These are phyloP conservation scores for Spea multiplicata DNA, from an alignment of 2,113 vertebrate genomes.

Conservation along the genomic window DNA sequence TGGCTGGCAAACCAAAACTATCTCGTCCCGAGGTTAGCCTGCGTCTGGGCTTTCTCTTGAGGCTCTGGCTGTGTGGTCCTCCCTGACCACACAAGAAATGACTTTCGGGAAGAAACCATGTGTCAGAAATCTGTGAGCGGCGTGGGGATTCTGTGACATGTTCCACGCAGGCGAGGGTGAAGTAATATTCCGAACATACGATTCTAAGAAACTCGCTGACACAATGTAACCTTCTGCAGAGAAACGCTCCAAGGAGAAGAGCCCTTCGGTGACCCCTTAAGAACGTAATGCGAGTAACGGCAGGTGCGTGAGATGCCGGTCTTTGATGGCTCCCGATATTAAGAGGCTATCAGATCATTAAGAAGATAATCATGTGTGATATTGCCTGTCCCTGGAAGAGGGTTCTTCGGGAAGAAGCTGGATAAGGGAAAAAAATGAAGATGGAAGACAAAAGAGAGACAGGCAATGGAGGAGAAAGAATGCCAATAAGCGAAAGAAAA, in stretches of 20 bases:
- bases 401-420: not conserved
- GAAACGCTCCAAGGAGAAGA: not conserved
- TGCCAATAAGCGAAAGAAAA: too few species aligned
- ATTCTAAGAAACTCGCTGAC: not conserved
- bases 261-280: not conserved
- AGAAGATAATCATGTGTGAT: not conserved
- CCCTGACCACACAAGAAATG: not conserved
- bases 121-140: slow-evolving; percentile 14
- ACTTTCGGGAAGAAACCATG: not conserved
- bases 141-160: not conserved
- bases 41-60: not conserved
- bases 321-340: not conserved
- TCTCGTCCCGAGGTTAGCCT: not conserved
- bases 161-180: not conserved
- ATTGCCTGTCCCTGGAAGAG: not conserved
- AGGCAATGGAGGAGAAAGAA: not conserved
- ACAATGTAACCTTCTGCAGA: not conserved
- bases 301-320: not conserved
- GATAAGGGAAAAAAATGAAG: too few species aligned
- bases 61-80: slow-evolving; percentile 7
- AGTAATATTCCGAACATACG: not conserved
- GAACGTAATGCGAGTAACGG: not conserved
- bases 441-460: not conserved
- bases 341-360: not conserved
- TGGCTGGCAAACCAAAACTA: not conserved